Evolutionary conservation across 2,797 vertebrate species (phyloP).

Genomic region (Pogonophryne albipinna): DNA sequence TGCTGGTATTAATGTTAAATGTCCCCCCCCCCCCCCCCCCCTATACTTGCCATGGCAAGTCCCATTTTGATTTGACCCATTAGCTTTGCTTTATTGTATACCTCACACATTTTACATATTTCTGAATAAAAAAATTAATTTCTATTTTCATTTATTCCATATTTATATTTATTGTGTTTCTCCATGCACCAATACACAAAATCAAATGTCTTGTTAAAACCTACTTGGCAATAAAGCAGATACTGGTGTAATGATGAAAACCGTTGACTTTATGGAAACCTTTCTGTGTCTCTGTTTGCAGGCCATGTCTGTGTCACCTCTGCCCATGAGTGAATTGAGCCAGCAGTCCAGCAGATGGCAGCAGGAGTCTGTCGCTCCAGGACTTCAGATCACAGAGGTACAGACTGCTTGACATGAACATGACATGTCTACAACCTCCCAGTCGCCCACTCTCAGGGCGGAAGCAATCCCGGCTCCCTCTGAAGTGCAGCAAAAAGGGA

Average conservation of each 20-base stretch:
- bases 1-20: not conserved
- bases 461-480: constrained; percentile 76
- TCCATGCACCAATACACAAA: too few species aligned
- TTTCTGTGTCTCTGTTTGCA: constrained; percentile 8
- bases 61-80: not conserved
- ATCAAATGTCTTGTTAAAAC: too few species aligned
- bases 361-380: constrained; percentile 43
- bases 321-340: not conserved
- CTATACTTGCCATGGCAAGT: not conserved
- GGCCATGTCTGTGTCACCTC: not conserved
- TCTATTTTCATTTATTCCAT: too few species aligned
- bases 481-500: constrained; percentile 66
- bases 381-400: constrained; percentile 29
- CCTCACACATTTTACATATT: too few species aligned
- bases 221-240: too few species aligned
- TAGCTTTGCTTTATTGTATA: not conserved
- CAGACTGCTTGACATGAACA: constrained; percentile 69
- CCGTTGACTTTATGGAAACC: not conserved
- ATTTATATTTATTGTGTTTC: too few species aligned
- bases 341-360: constrained; percentile 79
- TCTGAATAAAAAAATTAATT: too few species aligned
- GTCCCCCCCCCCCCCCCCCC: too few species aligned
- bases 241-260: not conserved
- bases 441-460: constrained; percentile 78
- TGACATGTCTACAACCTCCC: constrained; percentile 73